Percentiles rank a stretch among this genome's conserved stretches.
Evolutionary conservation across 2,888 invertebrate species (phyloP).

Genomic region (Dynastes hyllus): DNA sequence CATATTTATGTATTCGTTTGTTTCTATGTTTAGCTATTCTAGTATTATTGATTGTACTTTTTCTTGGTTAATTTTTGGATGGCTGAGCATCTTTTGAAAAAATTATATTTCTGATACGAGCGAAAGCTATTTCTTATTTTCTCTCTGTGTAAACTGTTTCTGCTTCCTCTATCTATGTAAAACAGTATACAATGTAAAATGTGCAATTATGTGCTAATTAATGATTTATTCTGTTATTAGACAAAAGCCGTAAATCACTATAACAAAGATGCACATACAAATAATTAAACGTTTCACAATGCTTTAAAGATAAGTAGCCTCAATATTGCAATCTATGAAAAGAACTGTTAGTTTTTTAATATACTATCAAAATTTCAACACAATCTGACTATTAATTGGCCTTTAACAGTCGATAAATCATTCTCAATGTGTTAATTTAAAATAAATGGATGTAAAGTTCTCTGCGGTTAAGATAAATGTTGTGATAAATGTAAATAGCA

Average conservation of each 20-base stretch:
- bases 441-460: constrained; percentile 26
- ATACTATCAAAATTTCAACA: constrained; percentile 28
- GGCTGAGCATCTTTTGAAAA: no score
- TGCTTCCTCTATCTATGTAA: background rate
- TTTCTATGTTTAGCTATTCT: no score
- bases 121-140: no score
- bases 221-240: background rate
- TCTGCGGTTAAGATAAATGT: constrained; percentile 7
- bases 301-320: constrained; percentile 4
- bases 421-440: constrained; percentile 2
- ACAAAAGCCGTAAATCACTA: background rate
- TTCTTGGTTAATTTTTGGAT: no score
- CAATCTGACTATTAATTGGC: constrained; percentile 45
- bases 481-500: constrained; percentile 4
- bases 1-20: no score
- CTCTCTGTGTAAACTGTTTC: no score
- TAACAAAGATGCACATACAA: background rate
- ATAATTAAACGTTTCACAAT: constrained; percentile 22
- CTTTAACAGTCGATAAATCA: constrained; percentile 49
- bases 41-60: no score
- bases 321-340: background rate
- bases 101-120: no score
- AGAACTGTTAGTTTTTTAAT: constrained; percentile 1
- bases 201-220: background rate
- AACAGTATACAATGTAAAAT: background rate